Conservation (phyloP, 2,797 vertebrate species). For the Catostomus latipinnis region DNA sequence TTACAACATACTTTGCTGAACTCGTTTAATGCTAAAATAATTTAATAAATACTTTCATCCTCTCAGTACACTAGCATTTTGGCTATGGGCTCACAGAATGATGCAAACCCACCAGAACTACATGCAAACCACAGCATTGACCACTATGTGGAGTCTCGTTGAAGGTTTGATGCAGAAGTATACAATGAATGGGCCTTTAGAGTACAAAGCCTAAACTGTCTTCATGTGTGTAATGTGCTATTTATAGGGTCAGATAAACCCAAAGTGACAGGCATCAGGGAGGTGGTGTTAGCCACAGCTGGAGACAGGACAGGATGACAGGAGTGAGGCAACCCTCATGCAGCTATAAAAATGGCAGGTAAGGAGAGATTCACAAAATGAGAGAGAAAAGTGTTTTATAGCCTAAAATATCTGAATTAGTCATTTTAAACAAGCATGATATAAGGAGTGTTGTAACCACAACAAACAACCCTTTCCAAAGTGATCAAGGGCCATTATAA, state of each 20-base stretch:
- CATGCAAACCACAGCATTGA: no score
- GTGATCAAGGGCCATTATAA: not conserved
- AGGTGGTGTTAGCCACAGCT: slow-evolving; percentile 40
- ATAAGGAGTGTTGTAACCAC: not conserved
- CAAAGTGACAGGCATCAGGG: slow-evolving; percentile 56
- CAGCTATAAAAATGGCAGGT: not conserved
- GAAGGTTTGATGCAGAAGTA: no score
- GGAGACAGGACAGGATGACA: slow-evolving; percentile 33
- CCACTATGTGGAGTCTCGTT: no score
- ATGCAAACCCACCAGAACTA: no score
- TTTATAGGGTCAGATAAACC: slow-evolving; percentile 57
- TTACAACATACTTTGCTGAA: no score
- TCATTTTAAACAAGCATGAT: not conserved
- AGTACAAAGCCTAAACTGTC: not conserved
- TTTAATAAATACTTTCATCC: no score
- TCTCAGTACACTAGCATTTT: no score
- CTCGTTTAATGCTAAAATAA: no score
- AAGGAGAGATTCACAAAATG: slow-evolving; percentile 2
- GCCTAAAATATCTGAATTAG: slow-evolving; percentile 11
- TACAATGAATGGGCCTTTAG: not conserved
- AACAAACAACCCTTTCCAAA: not conserved
- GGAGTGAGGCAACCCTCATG: slow-evolving; percentile 2
- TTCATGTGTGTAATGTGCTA: slow-evolving; percentile 26
- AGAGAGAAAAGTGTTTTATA: slow-evolving; percentile 13
- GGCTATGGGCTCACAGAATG: no score